phyloP scores from a whole-genome alignment of 2,113 vertebrate genomes.

The Myocastor coypus region DNA sequence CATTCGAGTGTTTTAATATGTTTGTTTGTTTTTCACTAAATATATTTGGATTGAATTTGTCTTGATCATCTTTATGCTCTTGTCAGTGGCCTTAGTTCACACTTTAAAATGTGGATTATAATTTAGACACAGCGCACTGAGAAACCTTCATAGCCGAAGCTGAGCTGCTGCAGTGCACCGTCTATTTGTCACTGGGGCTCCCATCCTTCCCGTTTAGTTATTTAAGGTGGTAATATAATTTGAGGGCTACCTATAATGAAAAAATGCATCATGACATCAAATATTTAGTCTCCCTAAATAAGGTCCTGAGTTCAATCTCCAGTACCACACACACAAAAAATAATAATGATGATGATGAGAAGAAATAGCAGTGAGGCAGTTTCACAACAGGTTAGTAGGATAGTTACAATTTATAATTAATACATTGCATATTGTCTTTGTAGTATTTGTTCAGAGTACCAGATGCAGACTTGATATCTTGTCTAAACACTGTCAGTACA shows the following conservation, averaged over 20 bases:
- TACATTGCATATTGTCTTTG: too few relatives aligned
- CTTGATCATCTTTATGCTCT: neutral
- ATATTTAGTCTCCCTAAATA: neutral
- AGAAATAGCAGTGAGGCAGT: too few relatives aligned
- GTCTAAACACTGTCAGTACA: too few relatives aligned
- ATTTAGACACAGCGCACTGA: neutral
- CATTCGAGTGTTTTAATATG: neutral
- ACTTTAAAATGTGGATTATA: slow-evolving; percentile 21
- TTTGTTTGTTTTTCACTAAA: slow-evolving; percentile 27
- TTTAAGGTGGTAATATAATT: neutral
- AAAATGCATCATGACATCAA: neutral
- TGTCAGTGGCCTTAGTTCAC: neutral
- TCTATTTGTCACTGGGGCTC: neutral
- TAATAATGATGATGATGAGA: too few relatives aligned
- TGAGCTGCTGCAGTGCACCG: neutral
- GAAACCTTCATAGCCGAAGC: neutral
- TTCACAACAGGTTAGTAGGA: too few relatives aligned
- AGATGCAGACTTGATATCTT: too few relatives aligned
- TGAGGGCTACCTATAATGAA: neutral
- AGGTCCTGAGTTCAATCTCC: too few relatives aligned
- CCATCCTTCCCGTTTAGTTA: neutral
- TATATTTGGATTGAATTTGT: neutral
- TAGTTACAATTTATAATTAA: too few relatives aligned
- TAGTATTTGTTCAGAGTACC: too few relatives aligned
- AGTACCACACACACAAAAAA: too few relatives aligned